Evolutionary conservation across 2,888 invertebrate genomes (phyloP), one percentile per base, ranked within the genome.

Genomic region (Xestia rhomboidea): DNA sequence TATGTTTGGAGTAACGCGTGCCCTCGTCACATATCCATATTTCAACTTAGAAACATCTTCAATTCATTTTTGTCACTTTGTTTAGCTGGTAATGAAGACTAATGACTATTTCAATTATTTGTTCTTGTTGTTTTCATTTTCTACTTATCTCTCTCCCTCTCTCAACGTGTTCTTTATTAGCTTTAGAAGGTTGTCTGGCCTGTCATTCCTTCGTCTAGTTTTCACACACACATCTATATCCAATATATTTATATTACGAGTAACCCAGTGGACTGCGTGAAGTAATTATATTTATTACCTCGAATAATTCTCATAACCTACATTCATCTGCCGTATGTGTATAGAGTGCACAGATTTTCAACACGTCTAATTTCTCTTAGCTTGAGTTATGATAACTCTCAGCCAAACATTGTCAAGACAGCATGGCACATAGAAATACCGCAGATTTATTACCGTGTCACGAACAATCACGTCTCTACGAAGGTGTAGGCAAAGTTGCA

Each of bases 1-100:
- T 81, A 63, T 87, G 79, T 89, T 85, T 86, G 24, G 64, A 67
- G 5, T 85, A 89, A 83, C 84, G 84, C 80, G 60, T 77, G 78
- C 70, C 41, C 69, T 79, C 76, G 77, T 84, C 84, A 81, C 57
- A 60, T 74, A 76, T 76, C 57, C 67, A 76, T 75, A 76, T 76
- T 57, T 62, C 18, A 73, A 73, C 64, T 66, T 63, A 54, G 64
- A 84, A 78, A 62, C 70, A 74, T 75, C 73, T 75, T 46, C n/a
- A 63, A 82, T 66, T 73, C 13, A 34, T 77, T 74, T 76, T 64
- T 77, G 68, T 72, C 63, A 63, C 70, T 69, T 69, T 66, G 46
- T 46, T 60, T 21, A 64, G 24, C 71, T 72, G 11, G 46, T 76
- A 84, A 84, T 73, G 70, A 71, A 76, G 71, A 76, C 38, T 74